Conservation (phyloP, 2,888 invertebrate species). For the Heliconius sara region DNA sequence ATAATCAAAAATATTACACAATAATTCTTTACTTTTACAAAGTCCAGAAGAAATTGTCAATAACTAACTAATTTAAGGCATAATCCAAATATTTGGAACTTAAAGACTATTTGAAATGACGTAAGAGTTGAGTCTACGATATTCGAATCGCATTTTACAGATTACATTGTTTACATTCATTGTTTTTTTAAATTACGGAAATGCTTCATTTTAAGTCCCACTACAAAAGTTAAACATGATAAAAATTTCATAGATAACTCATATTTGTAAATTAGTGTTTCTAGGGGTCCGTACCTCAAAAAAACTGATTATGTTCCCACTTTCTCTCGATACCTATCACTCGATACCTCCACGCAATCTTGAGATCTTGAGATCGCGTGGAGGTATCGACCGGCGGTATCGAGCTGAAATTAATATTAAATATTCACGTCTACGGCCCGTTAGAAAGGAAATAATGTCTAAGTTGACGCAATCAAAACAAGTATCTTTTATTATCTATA, state of each 20-base stretch:
- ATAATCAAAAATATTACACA: background rate
- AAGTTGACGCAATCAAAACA: no score
- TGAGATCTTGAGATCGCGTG: no score
- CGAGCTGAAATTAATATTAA: no score
- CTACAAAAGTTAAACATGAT: slow-evolving; percentile 7
- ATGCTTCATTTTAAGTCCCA: slow-evolving; percentile 49
- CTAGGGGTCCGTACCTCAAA: no score
- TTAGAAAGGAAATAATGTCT: no score
- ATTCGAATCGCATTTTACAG: slow-evolving; percentile 60
- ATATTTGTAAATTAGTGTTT: background rate
- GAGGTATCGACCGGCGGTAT: no score
- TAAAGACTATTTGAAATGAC: slow-evolving; percentile 15
- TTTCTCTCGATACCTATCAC: no score
- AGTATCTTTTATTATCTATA: no score
- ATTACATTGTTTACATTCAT: slow-evolving; percentile 74
- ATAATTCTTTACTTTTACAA: background rate
- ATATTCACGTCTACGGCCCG: no score
- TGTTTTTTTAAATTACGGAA: slow-evolving; percentile 57
- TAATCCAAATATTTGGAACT: background rate
- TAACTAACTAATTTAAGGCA: background rate
- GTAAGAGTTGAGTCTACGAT: background rate
- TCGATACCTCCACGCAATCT: no score
- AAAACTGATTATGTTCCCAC: no score
- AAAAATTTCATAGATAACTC: background rate
- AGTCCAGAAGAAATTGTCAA: background rate